A percentile compares a stretch with the other conserved stretches of the same genome.
Evolutionary conservation across 2,888 invertebrate species (phyloP).

Genomic region (Sceliomorpha sp.): DNA sequence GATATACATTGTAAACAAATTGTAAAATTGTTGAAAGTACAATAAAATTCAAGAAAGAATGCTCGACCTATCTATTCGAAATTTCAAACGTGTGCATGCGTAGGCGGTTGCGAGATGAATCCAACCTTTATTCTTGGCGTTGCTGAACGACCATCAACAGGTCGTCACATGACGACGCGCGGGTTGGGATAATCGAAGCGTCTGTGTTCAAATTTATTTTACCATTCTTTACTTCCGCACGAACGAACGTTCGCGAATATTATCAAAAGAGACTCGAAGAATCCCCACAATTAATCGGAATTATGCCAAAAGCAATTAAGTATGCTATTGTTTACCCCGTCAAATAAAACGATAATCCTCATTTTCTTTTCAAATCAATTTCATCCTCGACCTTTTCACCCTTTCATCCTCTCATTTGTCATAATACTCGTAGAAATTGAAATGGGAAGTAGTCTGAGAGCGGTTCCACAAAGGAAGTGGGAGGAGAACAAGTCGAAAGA

Average conservation of each 20-base stretch:
- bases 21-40: background rate
- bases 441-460: conserved; percentile 3
- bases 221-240: conserved; percentile 8
- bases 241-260: conserved; percentile 29
- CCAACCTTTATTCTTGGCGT: conserved; percentile 34
- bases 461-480: conserved; percentile 3
- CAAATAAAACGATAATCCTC: too few relatives aligned
- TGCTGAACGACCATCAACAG: conserved; percentile 64
- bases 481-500: conserved; percentile 10
- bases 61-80: too few relatives aligned
- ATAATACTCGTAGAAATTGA: conserved; percentile 20
- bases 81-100: conserved; percentile 1
- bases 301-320: too few relatives aligned
- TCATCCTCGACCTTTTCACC: background rate
- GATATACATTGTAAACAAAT: too few relatives aligned
- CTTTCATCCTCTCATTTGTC: background rate
- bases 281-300: too few relatives aligned
- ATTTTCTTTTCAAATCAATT: background rate
- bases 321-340: background rate
- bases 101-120: conserved; percentile 23
- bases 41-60: too few relatives aligned
- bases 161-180: conserved; percentile 58
- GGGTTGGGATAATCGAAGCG: conserved; percentile 33
- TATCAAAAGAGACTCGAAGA: too few relatives aligned
- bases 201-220: conserved; percentile 43